phyloP scores from a whole-genome alignment of 2,113 vertebrate species.

The Calypte anna region DNA sequence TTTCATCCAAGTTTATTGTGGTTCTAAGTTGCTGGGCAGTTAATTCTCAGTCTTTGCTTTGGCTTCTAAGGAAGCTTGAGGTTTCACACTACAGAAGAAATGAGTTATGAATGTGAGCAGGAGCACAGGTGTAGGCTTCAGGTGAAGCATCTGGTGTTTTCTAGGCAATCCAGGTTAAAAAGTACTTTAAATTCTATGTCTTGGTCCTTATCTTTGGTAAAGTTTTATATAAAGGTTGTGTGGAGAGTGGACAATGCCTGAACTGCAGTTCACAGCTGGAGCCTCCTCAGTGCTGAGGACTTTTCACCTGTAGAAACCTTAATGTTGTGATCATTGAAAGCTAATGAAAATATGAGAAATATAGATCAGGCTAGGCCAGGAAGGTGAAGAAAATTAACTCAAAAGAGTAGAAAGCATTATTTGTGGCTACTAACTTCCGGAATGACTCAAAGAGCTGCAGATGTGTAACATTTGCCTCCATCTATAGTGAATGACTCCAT shows the following conservation, averaged over 20 bases:
- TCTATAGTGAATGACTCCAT: neutral
- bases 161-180: neutral
- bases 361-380: neutral
- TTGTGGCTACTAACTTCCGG: neutral
- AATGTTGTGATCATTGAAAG: neutral
- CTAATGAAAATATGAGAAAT: neutral
- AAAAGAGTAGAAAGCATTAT: neutral
- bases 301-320: neutral
- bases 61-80: neutral
- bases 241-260: neutral
- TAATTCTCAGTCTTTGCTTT: neutral
- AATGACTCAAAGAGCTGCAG: neutral
- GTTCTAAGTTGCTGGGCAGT: neutral
- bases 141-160: neutral
- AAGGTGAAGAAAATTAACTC: neutral
- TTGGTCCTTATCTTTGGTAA: neutral
- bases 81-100: neutral
- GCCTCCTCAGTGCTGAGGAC: neutral
- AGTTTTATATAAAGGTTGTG: neutral
- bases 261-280: neutral
- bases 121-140: neutral
- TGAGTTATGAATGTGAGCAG: neutral
- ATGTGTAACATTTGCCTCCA: neutral
- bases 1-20: neutral
- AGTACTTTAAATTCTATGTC: neutral